Evolutionary conservation across 2,888 invertebrate species (phyloP).

Genomic region (Aspidapion aeneum): DNA sequence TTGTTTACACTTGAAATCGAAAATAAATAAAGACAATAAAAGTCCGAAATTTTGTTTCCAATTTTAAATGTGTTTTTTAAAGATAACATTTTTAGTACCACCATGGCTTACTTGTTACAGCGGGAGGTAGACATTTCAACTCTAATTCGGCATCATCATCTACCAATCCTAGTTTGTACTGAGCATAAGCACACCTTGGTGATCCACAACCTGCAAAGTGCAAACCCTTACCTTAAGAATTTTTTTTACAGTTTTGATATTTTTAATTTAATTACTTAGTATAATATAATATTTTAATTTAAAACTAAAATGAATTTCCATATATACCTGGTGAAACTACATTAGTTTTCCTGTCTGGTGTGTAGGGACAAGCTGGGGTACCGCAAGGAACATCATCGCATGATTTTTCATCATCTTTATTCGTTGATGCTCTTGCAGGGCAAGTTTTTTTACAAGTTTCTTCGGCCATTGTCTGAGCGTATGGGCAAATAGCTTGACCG

Average conservation of each 20-base stretch:
- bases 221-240: slow-evolving; percentile 10
- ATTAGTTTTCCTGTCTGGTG: slow-evolving; percentile 20
- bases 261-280: background rate
- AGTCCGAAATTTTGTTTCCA: no score
- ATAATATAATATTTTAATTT: background rate
- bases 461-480: slow-evolving; percentile 35
- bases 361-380: slow-evolving; percentile 30
- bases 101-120: slow-evolving; percentile 20
- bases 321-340: background rate
- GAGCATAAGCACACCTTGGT: slow-evolving; percentile 41
- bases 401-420: slow-evolving; percentile 6
- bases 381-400: slow-evolving; percentile 30
- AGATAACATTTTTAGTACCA: no score
- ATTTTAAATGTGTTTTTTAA: no score
- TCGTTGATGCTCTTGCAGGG: slow-evolving; percentile 17
- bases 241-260: background rate
- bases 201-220: slow-evolving; percentile 39
- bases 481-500: slow-evolving; percentile 41
- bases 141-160: slow-evolving; percentile 38
- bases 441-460: slow-evolving; percentile 38
- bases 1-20: no score
- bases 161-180: slow-evolving; percentile 39
- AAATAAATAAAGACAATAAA: no score
- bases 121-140: slow-evolving; percentile 34
- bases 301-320: no score